Conservation (phyloP, 2,888 invertebrate species). For the Chironomus tentans region DNA sequence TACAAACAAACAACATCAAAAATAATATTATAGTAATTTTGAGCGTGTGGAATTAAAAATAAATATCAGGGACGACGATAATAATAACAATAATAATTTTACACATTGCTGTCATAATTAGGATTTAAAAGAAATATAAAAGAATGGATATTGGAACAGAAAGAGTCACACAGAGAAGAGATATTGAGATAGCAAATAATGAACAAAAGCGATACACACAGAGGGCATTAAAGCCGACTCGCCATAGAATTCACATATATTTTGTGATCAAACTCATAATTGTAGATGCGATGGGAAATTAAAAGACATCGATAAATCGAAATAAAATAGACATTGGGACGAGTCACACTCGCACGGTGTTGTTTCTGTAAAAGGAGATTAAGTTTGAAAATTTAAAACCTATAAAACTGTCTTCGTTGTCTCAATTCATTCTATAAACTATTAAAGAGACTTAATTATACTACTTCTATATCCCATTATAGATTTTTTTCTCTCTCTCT, state of each 20-base stretch:
- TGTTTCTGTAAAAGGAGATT: background rate
- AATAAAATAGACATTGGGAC: background rate
- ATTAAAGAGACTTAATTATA: background rate
- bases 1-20: background rate
- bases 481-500: background rate
- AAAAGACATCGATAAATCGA: background rate
- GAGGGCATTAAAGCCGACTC: background rate
- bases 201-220: background rate
- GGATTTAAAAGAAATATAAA: background rate
- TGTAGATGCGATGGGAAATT: background rate
- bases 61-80: too few species aligned
- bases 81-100: background rate
- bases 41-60: too few species aligned
- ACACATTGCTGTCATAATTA: slow-evolving; percentile 8
- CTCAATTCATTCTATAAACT: too few species aligned
- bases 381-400: background rate
- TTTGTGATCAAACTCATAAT: background rate
- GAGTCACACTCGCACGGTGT: too few species aligned
- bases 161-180: too few species aligned
- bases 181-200: background rate
- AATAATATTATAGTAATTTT: background rate
- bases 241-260: background rate
- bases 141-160: background rate
- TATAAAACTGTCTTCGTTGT: background rate
- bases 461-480: background rate